Evolutionary conservation across 2,797 vertebrate species (phyloP), one percentile per base, ranked within the genome.

Genomic region (Buceros bicornis): DNA sequence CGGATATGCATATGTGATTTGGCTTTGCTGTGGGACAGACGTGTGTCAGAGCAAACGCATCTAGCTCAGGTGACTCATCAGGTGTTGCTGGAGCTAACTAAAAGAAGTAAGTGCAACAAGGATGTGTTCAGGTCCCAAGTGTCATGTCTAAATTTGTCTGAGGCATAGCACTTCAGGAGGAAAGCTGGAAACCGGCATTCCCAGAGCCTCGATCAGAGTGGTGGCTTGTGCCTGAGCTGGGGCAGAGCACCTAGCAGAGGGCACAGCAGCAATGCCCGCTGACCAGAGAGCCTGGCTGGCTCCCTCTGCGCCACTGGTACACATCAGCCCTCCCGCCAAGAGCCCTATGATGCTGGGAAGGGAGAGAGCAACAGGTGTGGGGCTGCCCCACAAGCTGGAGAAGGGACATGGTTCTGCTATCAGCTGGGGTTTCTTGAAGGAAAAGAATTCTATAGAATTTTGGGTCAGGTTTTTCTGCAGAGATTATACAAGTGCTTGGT

Each of bases 401-500:
- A 57, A 62, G 51, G 48, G 14, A 37, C 7, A 2, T 10, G n/a
- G 26, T 35, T 82, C n/a, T 83, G 47, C 40, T 70, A 29, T 53
- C 58, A 66, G 5, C 14, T 45, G 60, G n/a, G 19, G 10, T 16
- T 62, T 9, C 54, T 33, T 50, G 60, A 88, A 56, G 43, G 37
- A 76, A 87, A 66, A 8, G 3, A 58, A 35, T 76, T 84, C 48
- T 33, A 26, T 26, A 31, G 62, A 80, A 91, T 79, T 79, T 64
- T 88, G 54, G 19, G 45, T 88, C 48, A 66, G 14, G 50, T 86
- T 86, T 84, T 88, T 84, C 73, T 88, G 71, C 70, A 37, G 20
- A 40, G 62, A 66, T 45, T 28, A 78, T 66, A 62, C 33, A 78
- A 81, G 16, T 1, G 0, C 37, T 78, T 2, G 3, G 16, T 61